phyloP scores from a whole-genome alignment of 2,888 invertebrate species.

The Catocala fraxini region DNA sequence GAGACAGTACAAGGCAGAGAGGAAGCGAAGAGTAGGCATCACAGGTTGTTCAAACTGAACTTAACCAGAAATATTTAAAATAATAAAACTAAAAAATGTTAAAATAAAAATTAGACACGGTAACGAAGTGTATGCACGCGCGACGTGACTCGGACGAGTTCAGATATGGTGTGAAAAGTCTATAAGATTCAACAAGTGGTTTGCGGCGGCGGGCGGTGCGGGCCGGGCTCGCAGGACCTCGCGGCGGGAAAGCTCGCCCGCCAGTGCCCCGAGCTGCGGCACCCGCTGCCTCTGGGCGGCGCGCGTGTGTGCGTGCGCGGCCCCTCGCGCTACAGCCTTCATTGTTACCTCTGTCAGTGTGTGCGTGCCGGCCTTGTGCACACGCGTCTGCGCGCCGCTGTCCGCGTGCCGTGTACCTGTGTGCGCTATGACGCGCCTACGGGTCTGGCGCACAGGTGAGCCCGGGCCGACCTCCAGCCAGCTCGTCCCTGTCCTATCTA shows the following conservation, averaged over 20 bases:
- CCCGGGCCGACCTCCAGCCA: conserved; percentile 79
- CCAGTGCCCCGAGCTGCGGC: conserved; percentile 72
- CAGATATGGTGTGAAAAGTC: conserved; percentile 66
- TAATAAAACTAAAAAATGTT: conserved; percentile 41
- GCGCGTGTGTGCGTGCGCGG: conserved; percentile 56
- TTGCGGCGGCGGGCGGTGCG: conserved; percentile 74
- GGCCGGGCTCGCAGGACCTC: conserved; percentile 66
- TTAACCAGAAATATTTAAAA: conserved; percentile 37
- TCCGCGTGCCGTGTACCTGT: conserved; percentile 46
- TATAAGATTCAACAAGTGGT: conserved; percentile 84
- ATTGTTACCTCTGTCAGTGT: conserved; percentile 46
- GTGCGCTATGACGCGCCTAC: conserved; percentile 77
- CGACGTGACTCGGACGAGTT: conserved; percentile 66
- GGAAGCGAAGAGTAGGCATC: conserved; percentile 79
- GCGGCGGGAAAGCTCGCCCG: conserved; percentile 84
- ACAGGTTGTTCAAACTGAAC: conserved; percentile 65
- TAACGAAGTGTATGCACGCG: conserved; percentile 61
- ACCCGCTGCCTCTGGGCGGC: conserved; percentile 44
- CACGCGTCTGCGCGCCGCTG: conserved; percentile 39
- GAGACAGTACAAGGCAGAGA: conserved; percentile 67
- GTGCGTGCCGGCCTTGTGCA: conserved; percentile 36
- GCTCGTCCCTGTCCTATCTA: conserved; percentile 74
- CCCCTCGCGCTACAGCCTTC: conserved; percentile 53
- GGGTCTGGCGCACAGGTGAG: conserved; percentile 82
- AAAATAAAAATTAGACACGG: conserved; percentile 48